Evolutionary conservation across 92 coral and sea anemone genomes (phyloP).

Genomic region (Paragorgia papillata): DNA sequence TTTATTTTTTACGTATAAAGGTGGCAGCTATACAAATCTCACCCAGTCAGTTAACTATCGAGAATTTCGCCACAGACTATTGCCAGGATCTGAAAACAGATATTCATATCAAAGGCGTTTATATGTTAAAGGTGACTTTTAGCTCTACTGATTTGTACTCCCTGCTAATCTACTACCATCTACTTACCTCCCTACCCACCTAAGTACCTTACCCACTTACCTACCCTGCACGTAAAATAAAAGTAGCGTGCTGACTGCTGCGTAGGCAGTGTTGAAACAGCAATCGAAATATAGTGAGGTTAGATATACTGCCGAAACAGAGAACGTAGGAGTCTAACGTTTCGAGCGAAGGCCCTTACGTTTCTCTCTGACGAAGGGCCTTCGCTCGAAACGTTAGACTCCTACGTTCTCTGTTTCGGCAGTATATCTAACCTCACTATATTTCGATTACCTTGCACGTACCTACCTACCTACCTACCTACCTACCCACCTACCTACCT

Average conservation of each 20-base stretch:
- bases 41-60: conserved; percentile 93
- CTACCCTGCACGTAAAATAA: too few relatives aligned
- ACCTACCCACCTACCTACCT: background rate
- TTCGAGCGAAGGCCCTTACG: too few relatives aligned
- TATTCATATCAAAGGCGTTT: conserved; percentile 92
- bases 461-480: background rate
- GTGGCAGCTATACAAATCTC: conserved; percentile 94
- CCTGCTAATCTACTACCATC: background rate
- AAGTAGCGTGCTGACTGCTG: too few relatives aligned
- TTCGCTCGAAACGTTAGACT: too few relatives aligned
- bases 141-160: background rate
- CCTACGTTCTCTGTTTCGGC: too few relatives aligned
- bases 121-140: conserved; percentile 79
- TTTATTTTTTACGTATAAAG: conserved; percentile 36
- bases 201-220: background rate
- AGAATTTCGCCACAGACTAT: conserved; percentile 78
- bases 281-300: too few relatives aligned
- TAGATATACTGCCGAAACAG: too few relatives aligned
- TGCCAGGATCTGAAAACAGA: conserved; percentile 95
- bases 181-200: background rate
- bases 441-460: too few relatives aligned
- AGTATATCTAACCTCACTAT: too few relatives aligned
- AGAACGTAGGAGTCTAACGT: too few relatives aligned
- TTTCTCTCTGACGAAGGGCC: too few relatives aligned
- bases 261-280: too few relatives aligned